These are phyloP conservation scores for Drosophila prostipennis DNA, from an alignment of 2,888 invertebrate genomes.

Conservation along the genomic window DNA sequence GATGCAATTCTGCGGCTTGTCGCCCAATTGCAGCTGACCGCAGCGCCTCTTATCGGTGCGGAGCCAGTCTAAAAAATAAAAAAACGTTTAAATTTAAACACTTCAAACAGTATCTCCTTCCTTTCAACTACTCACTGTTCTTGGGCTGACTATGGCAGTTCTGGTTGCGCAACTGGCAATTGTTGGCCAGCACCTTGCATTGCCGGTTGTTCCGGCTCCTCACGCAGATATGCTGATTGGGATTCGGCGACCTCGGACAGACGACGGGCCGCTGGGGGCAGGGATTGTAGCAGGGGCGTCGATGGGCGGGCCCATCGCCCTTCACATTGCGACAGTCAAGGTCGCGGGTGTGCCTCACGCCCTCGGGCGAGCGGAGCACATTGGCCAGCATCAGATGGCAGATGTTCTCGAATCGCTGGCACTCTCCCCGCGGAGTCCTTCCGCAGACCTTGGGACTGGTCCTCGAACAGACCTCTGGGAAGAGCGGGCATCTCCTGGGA, in stretches of 20 bases:
- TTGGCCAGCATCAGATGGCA: conserved; percentile 55
- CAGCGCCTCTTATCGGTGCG: conserved; percentile 50
- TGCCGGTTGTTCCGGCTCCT: conserved; percentile 37
- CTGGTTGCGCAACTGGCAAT: conserved; percentile 60
- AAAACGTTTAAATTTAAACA: not conserved
- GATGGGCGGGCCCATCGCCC: conserved; percentile 36
- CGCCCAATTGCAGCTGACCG: conserved; percentile 50
- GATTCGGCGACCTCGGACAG: conserved; percentile 27
- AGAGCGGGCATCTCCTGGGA: conserved; percentile 26
- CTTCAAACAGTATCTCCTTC: too few relatives aligned
- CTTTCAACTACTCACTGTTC: conserved; percentile 48
- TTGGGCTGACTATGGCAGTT: conserved; percentile 57
- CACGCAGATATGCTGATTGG: conserved; percentile 53
- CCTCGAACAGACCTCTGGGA: conserved; percentile 43
- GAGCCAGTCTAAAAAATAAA: conserved; percentile 54
- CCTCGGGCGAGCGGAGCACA: not conserved
- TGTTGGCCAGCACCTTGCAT: conserved; percentile 59
- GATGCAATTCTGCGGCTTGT: conserved; percentile 45
- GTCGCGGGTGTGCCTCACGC: conserved; percentile 47
- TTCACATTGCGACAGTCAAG: conserved; percentile 51
- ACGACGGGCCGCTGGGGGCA: conserved; percentile 45
- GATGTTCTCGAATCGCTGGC: conserved; percentile 61
- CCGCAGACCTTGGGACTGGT: conserved; percentile 61
- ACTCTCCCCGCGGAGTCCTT: conserved; percentile 48
- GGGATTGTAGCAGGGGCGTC: conserved; percentile 42